Conservation (phyloP, 2,797 vertebrate species). For the Oophaga sylvatica region DNA sequence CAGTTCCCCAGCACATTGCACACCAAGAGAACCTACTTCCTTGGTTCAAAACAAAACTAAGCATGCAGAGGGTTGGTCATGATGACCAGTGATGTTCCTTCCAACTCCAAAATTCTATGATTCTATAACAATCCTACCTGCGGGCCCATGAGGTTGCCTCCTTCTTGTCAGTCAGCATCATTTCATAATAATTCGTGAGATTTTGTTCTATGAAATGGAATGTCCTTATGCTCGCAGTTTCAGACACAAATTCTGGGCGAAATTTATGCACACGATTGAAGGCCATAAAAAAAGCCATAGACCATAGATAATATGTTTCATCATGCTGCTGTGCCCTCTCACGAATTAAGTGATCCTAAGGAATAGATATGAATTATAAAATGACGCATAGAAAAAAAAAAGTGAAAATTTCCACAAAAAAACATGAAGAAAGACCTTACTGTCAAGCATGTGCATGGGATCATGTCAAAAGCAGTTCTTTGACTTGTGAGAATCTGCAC, state of each 20-base stretch:
- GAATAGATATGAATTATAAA: neutral
- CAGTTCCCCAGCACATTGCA: no score
- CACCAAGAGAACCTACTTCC: no score
- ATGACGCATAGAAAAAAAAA: neutral
- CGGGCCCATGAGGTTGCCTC: slow-evolving; percentile 89
- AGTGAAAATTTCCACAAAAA: neutral
- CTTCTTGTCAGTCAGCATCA: slow-evolving; percentile 90
- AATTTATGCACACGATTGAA: slow-evolving; percentile 90
- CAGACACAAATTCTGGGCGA: slow-evolving; percentile 88
- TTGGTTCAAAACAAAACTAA: no score
- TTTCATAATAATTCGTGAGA: slow-evolving; percentile 95
- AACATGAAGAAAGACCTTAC: no score
- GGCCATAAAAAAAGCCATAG: slow-evolving; percentile 94
- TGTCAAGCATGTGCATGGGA: no score
- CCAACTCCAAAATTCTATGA: no score
- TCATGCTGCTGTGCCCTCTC: slow-evolving; percentile 91
- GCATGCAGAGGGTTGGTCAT: no score
- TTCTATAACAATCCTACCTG: slow-evolving; percentile 74
- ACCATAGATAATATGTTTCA: slow-evolving; percentile 96
- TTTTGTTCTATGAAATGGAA: slow-evolving; percentile 96
- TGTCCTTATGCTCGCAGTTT: slow-evolving; percentile 88
- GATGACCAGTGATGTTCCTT: no score
- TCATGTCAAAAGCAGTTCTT: no score
- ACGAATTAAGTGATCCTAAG: slow-evolving; percentile 86
- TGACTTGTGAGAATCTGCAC: no score